phyloP scores from a whole-genome alignment of 1,140 invertebrate genomes.

The Drosophila persimilis region DNA sequence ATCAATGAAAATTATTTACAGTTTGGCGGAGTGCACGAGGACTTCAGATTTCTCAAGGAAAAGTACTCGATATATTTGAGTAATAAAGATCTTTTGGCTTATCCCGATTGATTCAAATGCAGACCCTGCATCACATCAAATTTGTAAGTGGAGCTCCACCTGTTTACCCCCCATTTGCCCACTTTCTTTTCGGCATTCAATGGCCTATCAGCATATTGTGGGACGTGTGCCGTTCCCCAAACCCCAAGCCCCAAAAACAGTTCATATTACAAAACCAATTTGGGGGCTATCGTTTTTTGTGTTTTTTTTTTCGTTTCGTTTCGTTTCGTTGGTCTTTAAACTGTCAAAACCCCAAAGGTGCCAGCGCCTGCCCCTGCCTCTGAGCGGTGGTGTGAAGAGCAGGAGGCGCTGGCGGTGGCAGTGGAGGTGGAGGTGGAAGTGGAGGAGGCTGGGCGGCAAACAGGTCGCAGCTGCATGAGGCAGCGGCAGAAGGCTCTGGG shows the following conservation, averaged over 20 bases:
- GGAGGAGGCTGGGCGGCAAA: conserved; percentile 5
- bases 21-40: too few relatives aligned
- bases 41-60: too few relatives aligned
- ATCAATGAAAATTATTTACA: too few relatives aligned
- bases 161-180: too few relatives aligned
- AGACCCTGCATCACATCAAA: too few relatives aligned
- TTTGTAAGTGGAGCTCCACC: too few relatives aligned
- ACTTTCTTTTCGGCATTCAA: too few relatives aligned
- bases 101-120: too few relatives aligned
- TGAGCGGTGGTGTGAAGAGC: conserved; percentile 10
- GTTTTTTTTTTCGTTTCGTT: conserved; percentile 2
- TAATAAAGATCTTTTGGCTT: too few relatives aligned
- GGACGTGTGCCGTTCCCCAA: too few relatives aligned
- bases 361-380: not conserved
- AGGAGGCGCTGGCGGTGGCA: not conserved
- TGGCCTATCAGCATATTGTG: too few relatives aligned
- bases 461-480: conserved; percentile 43
- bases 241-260: not conserved
- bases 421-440: not conserved
- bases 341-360: conserved; percentile 42
- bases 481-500: conserved; percentile 28
- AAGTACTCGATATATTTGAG: too few relatives aligned
- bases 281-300: conserved; percentile 23
- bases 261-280: conserved; percentile 42
- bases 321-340: conserved; percentile 7